phyloP scores from a whole-genome alignment of 2,113 vertebrate genomes.

The Choloepus hoffmanni region DNA sequence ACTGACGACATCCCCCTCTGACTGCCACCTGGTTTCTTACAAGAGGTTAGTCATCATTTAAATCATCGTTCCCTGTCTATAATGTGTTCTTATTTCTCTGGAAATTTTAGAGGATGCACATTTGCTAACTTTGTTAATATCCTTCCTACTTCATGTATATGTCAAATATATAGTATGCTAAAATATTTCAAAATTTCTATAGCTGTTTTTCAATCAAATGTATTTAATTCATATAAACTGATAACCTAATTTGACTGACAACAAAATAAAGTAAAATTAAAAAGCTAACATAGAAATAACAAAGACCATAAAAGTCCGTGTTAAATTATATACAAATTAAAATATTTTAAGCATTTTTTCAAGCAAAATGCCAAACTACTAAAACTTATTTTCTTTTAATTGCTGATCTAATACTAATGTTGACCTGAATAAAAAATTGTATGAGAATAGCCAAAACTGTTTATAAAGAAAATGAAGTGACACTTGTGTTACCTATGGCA shows the following conservation, averaged over 20 bases:
- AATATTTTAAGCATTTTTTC: neutral
- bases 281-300: neutral
- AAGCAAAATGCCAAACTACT: neutral
- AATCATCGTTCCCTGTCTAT: neutral
- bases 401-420: slow-evolving; percentile 13
- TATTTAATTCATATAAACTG: neutral
- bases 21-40: neutral
- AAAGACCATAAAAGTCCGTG: neutral
- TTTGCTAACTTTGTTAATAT: neutral
- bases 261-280: neutral
- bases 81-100: slow-evolving; percentile 1
- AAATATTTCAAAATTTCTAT: neutral
- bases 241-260: neutral
- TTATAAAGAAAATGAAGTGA: slow-evolving; percentile 16
- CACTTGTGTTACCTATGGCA: neutral
- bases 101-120: neutral
- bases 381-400: neutral
- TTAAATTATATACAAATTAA: neutral
- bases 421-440: neutral
- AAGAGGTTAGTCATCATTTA: neutral
- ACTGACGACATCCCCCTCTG: neutral
- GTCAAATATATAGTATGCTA: neutral
- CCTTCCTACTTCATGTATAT: neutral
- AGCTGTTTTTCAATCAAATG: neutral
- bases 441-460: neutral